Percentiles rank a stretch among this genome's conserved stretches.
phyloP scores from a whole-genome alignment of 2,888 invertebrate species.

The Leptinotarsa tumamoca region DNA sequence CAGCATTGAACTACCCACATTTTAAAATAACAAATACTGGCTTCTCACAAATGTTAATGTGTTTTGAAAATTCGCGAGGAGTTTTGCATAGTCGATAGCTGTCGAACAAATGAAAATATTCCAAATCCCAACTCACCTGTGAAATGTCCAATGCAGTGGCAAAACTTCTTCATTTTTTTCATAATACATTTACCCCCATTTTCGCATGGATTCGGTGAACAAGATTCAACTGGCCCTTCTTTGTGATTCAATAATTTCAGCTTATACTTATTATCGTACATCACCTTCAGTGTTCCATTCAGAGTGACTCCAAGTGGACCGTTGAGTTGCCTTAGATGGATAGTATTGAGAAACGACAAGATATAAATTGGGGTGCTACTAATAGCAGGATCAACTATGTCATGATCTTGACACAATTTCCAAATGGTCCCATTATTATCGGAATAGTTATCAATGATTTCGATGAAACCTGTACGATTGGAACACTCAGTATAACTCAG shows the following conservation, averaged over 20 bases:
- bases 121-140: slow-evolving; percentile 70
- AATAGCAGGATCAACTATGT: slow-evolving; percentile 58
- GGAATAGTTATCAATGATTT: slow-evolving; percentile 75
- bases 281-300: slow-evolving; percentile 74
- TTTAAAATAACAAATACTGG: no score
- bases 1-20: no score
- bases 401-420: slow-evolving; percentile 71
- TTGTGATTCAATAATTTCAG: slow-evolving; percentile 73
- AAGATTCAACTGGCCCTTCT: slow-evolving; percentile 75
- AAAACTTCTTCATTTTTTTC: slow-evolving; percentile 72
- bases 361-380: slow-evolving; percentile 69
- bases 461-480: slow-evolving; percentile 55
- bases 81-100: no score
- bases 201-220: slow-evolving; percentile 80
- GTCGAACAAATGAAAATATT: no score
- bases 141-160: slow-evolving; percentile 79
- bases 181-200: slow-evolving; percentile 77
- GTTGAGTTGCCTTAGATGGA: slow-evolving; percentile 72
- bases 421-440: slow-evolving; percentile 79
- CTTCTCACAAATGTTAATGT: no score
- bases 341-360: slow-evolving; percentile 76
- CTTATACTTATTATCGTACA: slow-evolving; percentile 75
- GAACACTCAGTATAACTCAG: slow-evolving; percentile 64
- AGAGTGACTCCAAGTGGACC: slow-evolving; percentile 68
- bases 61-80: no score